Evolutionary conservation across 2,797 vertebrate species (phyloP).

Genomic region (Triplophysa yarkandensis): DNA sequence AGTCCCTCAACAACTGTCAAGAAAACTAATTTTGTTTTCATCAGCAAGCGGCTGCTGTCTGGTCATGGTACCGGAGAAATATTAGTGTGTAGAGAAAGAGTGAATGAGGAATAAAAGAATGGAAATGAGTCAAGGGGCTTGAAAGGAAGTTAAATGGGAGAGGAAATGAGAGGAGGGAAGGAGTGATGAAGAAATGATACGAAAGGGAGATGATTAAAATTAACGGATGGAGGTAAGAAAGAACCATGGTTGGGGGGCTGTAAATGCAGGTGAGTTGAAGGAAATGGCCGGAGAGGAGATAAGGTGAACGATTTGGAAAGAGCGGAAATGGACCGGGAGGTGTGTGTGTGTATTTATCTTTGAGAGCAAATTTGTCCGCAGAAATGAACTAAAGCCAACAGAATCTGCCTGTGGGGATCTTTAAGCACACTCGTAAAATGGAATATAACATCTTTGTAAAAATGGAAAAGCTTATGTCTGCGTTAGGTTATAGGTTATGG

Average conservation of each 20-base stretch:
- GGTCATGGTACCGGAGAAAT: not conserved
- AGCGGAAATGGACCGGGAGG: not conserved
- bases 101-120: conserved; percentile 6
- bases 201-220: conserved; percentile 20
- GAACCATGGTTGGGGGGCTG: not conserved
- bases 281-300: not conserved
- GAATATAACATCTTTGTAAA: not conserved
- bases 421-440: not conserved
- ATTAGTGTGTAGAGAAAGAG: conserved; percentile 9
- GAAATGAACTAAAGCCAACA: not conserved
- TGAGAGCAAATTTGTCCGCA: not conserved
- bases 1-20: not conserved
- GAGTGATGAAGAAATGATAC: conserved; percentile 11
- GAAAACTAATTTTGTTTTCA: conserved; percentile 25
- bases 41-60: not conserved
- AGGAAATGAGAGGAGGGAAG: conserved; percentile 31
- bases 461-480: not conserved
- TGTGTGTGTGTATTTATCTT: not conserved
- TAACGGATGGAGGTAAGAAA: conserved; percentile 11
- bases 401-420: not conserved
- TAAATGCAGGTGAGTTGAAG: conserved; percentile 17
- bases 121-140: conserved; percentile 2
- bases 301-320: not conserved
- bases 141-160: conserved; percentile 8
- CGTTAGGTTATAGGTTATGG: not conserved